Conservation (phyloP, 1,140 invertebrate species). For the Drosophila repleta region DNA sequence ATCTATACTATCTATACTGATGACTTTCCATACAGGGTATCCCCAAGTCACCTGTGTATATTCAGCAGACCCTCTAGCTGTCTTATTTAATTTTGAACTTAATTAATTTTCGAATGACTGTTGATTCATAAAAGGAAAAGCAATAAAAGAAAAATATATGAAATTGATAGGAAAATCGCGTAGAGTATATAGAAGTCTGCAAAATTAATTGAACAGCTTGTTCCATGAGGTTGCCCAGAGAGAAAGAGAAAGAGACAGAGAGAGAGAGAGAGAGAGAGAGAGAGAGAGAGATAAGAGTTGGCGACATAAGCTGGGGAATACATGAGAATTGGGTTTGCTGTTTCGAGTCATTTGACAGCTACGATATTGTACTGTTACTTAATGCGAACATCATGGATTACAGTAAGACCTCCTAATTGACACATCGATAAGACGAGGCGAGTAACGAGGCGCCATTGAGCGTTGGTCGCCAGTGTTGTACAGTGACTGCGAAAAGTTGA, state of each 20-base stretch:
- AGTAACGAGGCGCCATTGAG: conserved; percentile 12
- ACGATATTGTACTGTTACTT: conserved; percentile 47
- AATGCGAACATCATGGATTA: conserved; percentile 64
- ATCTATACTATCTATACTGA: too few species aligned
- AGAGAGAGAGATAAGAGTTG: too few species aligned
- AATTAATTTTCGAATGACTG: too few species aligned
- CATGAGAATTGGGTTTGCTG: conserved; percentile 3
- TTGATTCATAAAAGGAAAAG: too few species aligned
- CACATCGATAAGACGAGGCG: conserved; percentile 56
- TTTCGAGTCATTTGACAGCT: conserved; percentile 36
- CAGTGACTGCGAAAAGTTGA: conserved; percentile 19
- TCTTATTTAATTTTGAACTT: too few species aligned
- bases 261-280: too few species aligned
- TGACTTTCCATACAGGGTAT: too few species aligned
- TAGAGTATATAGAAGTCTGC: background rate
- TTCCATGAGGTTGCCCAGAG: background rate
- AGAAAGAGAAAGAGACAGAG: too few species aligned
- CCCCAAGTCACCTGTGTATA: too few species aligned
- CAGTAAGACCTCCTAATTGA: conserved; percentile 75
- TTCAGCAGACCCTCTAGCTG: too few species aligned
- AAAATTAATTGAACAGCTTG: conserved; percentile 1
- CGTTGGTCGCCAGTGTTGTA: conserved; percentile 2
- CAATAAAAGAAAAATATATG: too few species aligned
- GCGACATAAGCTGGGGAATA: conserved; percentile 5
- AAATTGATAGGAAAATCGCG: background rate